Evolutionary conservation across 2,797 vertebrate genomes (phyloP).

Genomic region (Brotula barbata): DNA sequence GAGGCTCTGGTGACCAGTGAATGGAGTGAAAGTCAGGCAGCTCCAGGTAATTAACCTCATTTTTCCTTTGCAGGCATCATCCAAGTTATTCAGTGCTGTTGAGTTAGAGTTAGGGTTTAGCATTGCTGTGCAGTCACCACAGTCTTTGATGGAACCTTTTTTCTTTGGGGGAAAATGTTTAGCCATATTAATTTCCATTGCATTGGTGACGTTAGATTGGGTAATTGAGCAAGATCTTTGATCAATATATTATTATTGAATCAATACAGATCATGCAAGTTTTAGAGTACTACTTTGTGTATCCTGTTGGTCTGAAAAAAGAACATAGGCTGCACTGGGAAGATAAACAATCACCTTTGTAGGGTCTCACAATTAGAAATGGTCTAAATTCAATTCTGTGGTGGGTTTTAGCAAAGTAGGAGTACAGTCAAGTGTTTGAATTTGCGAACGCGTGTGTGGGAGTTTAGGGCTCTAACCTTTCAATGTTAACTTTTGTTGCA

Average conservation of each 20-base stretch:
- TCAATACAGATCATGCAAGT: slow-evolving; percentile 25
- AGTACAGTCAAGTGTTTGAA: background rate
- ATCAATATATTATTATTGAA: background rate
- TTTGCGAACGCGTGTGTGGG: background rate
- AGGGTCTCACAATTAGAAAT: background rate
- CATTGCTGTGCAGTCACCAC: background rate
- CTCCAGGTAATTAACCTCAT: slow-evolving; percentile 84
- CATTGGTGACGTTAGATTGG: background rate
- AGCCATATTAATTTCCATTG: background rate
- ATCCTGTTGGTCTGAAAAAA: no score
- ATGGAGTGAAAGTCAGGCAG: slow-evolving; percentile 88
- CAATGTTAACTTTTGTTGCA: slow-evolving; percentile 1
- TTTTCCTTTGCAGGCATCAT: background rate
- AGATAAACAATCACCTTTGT: slow-evolving; percentile 1
- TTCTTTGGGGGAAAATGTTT: background rate
- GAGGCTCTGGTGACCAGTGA: slow-evolving; percentile 93
- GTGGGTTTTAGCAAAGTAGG: background rate
- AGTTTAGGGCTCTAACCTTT: background rate
- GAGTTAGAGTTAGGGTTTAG: background rate
- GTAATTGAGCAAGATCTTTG: background rate
- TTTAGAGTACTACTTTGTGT: no score
- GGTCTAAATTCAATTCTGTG: background rate
- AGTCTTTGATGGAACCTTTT: no score
- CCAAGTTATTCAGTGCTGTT: background rate
- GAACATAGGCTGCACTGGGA: background rate